These are phyloP conservation scores for Drosophila greeni DNA, from an alignment of 2,888 invertebrate species.

Conservation along the genomic window DNA sequence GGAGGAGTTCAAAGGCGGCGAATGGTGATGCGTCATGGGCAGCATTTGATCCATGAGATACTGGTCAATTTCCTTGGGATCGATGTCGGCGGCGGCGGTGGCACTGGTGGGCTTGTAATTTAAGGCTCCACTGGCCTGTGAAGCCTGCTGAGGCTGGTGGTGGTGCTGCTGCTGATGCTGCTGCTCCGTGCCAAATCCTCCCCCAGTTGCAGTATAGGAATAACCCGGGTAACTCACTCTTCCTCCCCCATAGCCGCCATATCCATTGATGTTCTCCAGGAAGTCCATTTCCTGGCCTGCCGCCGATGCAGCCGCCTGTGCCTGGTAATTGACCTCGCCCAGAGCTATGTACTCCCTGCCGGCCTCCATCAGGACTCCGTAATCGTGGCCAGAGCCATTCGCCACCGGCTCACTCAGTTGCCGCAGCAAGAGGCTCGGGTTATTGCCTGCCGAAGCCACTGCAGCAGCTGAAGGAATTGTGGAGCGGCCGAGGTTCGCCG, in stretches of 20 bases:
- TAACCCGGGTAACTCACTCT: slow-evolving; percentile 40
- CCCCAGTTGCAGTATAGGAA: slow-evolving; percentile 37
- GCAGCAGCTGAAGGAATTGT: slow-evolving; percentile 2
- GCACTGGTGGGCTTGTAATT: slow-evolving; percentile 66
- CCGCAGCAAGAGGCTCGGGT: slow-evolving; percentile 61
- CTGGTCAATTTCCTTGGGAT: slow-evolving; percentile 79
- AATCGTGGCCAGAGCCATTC: slow-evolving; percentile 49
- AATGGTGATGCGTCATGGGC: slow-evolving; percentile 69
- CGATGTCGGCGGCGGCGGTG: slow-evolving; percentile 64
- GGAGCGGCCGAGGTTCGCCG: slow-evolving; percentile 26
- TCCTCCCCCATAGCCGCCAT: slow-evolving; percentile 33
- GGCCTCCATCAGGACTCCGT: slow-evolving; percentile 69
- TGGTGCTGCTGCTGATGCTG: slow-evolving; percentile 9
- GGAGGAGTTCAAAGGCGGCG: slow-evolving; percentile 66
- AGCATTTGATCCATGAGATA: slow-evolving; percentile 78
- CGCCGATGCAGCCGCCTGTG: slow-evolving; percentile 14
- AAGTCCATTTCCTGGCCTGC: slow-evolving; percentile 58
- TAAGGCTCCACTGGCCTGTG: slow-evolving; percentile 76
- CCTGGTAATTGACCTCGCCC: slow-evolving; percentile 61
- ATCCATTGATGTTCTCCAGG: slow-evolving; percentile 57
- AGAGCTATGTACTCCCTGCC: slow-evolving; percentile 71
- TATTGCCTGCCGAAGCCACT: slow-evolving; percentile 26
- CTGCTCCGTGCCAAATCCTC: slow-evolving; percentile 32
- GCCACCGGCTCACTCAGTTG: slow-evolving; percentile 61
- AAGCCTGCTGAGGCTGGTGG: slow-evolving; percentile 47